Percentiles rank a stretch among this genome's conserved stretches.
Evolutionary conservation across 2,797 vertebrate genomes (phyloP).

Genomic region (Hipposideros larvatus): DNA sequence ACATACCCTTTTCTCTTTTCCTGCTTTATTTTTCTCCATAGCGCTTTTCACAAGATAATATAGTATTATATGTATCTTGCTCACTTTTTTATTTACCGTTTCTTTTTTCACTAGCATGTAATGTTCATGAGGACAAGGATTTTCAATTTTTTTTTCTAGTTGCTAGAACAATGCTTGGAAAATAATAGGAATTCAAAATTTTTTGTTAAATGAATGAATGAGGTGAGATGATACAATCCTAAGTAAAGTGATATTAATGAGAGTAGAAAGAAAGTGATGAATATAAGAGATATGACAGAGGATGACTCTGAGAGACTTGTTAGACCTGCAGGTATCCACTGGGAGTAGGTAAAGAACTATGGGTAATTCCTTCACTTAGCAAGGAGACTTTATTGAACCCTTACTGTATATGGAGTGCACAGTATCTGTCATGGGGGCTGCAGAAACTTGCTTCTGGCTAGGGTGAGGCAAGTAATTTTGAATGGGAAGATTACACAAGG

Average conservation of each 20-base stretch:
- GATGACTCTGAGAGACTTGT: background rate
- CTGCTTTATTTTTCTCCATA: background rate
- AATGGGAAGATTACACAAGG: background rate
- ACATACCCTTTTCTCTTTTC: background rate
- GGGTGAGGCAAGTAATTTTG: background rate
- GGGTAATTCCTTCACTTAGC: background rate
- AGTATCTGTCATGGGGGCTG: background rate
- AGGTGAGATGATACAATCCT: background rate
- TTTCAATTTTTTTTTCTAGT: background rate
- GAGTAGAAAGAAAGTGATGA: background rate
- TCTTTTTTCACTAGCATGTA: background rate
- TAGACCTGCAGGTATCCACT: background rate
- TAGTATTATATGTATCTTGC: background rate
- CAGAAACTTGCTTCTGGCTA: background rate
- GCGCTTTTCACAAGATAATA: background rate
- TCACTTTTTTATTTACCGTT: background rate
- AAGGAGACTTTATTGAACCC: background rate
- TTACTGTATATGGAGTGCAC: background rate
- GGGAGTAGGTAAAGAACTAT: background rate
- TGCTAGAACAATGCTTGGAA: background rate
- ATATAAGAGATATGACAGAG: background rate
- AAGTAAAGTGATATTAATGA: background rate
- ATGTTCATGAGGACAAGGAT: background rate
- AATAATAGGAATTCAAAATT: background rate
- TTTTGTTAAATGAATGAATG: conserved; percentile 15